A percentile compares a stretch with the other conserved stretches of the same genome.
phyloP scores from a whole-genome alignment of 2,888 invertebrate genomes.

The Drosophila percnosoma region DNA sequence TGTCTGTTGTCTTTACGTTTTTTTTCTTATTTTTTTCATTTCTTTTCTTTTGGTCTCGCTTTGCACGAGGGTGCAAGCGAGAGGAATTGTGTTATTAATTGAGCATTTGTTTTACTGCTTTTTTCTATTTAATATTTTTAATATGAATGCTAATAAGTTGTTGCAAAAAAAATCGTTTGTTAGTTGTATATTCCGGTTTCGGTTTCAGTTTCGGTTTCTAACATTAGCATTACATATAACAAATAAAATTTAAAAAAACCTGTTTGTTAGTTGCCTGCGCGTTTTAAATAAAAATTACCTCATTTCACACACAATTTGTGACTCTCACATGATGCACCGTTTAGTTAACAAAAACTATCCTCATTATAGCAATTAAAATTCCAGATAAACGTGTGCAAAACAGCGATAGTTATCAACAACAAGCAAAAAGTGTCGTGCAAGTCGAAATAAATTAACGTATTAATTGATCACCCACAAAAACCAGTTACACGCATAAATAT shows the following conservation, averaged over 20 bases:
- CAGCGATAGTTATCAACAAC: slow-evolving; percentile 11
- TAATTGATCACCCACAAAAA: slow-evolving; percentile 40
- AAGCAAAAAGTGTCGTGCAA: slow-evolving; percentile 41
- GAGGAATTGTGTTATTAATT: slow-evolving; percentile 27
- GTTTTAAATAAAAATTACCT: slow-evolving; percentile 70
- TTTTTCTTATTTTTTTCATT: slow-evolving; percentile 20
- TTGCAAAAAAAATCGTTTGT: neutral
- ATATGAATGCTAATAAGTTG: slow-evolving; percentile 35
- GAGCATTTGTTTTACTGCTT: slow-evolving; percentile 46
- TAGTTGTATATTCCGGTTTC: slow-evolving; percentile 31
- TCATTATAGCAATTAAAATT: neutral
- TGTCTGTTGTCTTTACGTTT: slow-evolving; percentile 52
- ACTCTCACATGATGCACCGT: slow-evolving; percentile 29
- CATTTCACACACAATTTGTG: slow-evolving; percentile 61
- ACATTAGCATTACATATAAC: slow-evolving; percentile 30
- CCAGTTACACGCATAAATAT: slow-evolving; percentile 31
- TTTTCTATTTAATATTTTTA: slow-evolving; percentile 43
- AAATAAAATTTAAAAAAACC: slow-evolving; percentile 34
- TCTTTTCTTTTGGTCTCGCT: slow-evolving; percentile 33
- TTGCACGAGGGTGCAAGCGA: slow-evolving; percentile 31
- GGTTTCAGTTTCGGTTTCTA: slow-evolving; percentile 25
- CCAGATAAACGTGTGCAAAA: slow-evolving; percentile 23
- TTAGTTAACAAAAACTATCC: slow-evolving; percentile 11
- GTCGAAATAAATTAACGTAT: slow-evolving; percentile 41
- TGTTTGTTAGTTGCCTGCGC: slow-evolving; percentile 46